These are phyloP conservation scores for Odontamblyopus rebecca DNA, from an alignment of 2,797 vertebrate species.

Conservation along the genomic window DNA sequence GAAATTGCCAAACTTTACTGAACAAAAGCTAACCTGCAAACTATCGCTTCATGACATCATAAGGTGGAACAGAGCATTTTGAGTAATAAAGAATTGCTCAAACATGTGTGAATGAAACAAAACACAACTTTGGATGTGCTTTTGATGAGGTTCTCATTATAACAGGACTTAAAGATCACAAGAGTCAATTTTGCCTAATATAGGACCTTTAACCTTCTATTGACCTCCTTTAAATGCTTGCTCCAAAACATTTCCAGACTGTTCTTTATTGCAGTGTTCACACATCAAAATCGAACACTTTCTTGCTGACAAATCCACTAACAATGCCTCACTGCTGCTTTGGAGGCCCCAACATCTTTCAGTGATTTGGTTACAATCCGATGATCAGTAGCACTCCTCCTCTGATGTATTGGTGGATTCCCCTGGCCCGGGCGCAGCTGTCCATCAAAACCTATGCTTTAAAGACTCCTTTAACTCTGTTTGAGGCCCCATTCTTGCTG, in stretches of 20 bases:
- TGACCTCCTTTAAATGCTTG: not conserved
- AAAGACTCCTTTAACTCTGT: constrained; percentile 32
- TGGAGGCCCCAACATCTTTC: not conserved
- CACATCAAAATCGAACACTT: not conserved
- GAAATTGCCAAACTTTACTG: too few species aligned
- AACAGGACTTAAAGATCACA: too few species aligned
- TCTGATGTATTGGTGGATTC: constrained; percentile 8
- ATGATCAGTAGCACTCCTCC: not conserved
- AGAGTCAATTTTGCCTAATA: too few species aligned
- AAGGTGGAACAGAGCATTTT: too few species aligned
- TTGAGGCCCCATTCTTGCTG: constrained; percentile 36
- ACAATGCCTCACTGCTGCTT: not conserved
- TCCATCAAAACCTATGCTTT: constrained; percentile 27
- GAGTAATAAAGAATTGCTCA: too few species aligned
- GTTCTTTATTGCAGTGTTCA: not conserved
- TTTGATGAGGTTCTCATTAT: too few species aligned
- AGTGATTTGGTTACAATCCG: not conserved
- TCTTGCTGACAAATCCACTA: not conserved
- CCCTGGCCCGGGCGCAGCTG: not conserved
- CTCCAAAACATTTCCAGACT: not conserved
- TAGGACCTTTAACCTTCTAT: not conserved
- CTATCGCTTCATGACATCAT: too few species aligned
- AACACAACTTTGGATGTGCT: too few species aligned
- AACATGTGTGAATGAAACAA: too few species aligned
- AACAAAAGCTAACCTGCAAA: too few species aligned